phyloP scores from a whole-genome alignment of 2,113 vertebrate genomes.

The Gnathonemus echidnorhynchus region DNA sequence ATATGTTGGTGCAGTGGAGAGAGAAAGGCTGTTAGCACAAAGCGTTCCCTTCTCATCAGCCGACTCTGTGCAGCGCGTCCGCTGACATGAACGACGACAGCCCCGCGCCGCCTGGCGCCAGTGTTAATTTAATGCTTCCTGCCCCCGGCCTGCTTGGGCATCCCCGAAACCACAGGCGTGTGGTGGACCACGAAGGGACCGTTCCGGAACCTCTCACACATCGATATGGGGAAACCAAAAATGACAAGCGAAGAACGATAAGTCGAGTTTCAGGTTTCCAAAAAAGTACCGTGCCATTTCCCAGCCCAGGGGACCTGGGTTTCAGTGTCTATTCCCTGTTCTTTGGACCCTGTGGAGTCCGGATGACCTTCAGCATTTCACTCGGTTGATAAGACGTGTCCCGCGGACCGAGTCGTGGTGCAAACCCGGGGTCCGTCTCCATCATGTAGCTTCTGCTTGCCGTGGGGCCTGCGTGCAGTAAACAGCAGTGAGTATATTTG shows the following conservation, averaged over 20 bases:
- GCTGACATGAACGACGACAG: neutral
- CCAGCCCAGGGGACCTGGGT: neutral
- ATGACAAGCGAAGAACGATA: neutral
- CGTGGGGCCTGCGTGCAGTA: constrained; percentile 10
- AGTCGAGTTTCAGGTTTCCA: neutral
- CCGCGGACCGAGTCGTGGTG: neutral
- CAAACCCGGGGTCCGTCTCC: neutral
- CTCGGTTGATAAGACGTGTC: neutral
- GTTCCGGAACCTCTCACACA: neutral
- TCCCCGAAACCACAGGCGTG: neutral
- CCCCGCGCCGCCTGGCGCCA: neutral
- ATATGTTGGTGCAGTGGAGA: neutral
- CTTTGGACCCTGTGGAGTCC: neutral
- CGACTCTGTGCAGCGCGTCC: neutral
- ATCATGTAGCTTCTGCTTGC: neutral
- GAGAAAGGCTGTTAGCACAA: neutral
- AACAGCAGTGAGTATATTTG: constrained; percentile 20
- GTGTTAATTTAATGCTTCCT: constrained; percentile 14
- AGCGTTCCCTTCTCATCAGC: neutral
- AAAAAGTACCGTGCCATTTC: neutral
- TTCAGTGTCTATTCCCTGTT: neutral
- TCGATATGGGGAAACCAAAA: neutral
- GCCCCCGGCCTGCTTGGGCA: neutral
- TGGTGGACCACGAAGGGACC: neutral
- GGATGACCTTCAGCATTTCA: neutral